A percentile compares a stretch with the other conserved stretches of the same genome.
phyloP scores from a whole-genome alignment of 2,888 invertebrate genomes.

The Sericinus montela region DNA sequence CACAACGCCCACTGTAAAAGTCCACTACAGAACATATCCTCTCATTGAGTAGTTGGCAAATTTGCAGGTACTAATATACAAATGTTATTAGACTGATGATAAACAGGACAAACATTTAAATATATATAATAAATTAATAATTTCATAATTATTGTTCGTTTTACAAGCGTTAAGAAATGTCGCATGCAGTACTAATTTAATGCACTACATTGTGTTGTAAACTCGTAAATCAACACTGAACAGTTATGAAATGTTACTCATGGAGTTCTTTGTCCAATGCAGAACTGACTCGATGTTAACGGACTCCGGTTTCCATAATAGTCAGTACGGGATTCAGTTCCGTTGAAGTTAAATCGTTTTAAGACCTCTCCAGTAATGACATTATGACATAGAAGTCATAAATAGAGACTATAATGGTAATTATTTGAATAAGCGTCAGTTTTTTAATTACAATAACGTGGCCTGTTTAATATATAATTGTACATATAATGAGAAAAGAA shows the following conservation, averaged over 20 bases:
- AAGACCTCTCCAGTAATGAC: conserved; percentile 1
- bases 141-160: not conserved
- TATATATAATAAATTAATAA: too few species aligned
- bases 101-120: too few species aligned
- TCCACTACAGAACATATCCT: too few species aligned
- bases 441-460: not conserved
- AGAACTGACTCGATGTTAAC: conserved; percentile 12
- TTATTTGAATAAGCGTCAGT: not conserved
- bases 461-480: too few species aligned
- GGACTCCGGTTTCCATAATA: conserved; percentile 29
- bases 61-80: too few species aligned
- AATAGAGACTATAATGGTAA: not conserved
- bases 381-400: not conserved
- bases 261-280: conserved; percentile 27
- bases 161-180: not conserved
- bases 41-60: too few species aligned
- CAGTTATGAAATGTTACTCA: conserved; percentile 28
- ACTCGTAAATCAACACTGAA: conserved; percentile 22
- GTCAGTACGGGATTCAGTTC: conserved; percentile 28
- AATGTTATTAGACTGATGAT: too few species aligned
- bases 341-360: conserved; percentile 33
- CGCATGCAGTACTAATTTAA: conserved; percentile 3
- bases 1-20: too few species aligned
- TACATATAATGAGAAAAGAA: too few species aligned
- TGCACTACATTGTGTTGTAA: conserved; percentile 11